Conservation (phyloP, 2,113 vertebrate species). For the Alligator sinensis region DNA sequence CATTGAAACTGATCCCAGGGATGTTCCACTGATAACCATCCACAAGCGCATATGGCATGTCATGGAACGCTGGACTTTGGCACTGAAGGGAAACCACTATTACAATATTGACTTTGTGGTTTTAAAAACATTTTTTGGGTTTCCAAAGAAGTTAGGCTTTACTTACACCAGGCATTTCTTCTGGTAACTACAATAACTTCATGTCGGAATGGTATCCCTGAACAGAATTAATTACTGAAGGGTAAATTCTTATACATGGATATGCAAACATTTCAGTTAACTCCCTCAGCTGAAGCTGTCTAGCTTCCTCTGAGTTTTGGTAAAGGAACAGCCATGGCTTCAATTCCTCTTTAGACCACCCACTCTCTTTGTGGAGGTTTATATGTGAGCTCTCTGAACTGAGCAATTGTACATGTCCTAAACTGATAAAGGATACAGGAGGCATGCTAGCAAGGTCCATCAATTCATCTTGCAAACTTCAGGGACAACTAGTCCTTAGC, state of each 20-base stretch:
- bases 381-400: background rate
- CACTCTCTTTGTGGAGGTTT: background rate
- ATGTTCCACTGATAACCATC: background rate
- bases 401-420: background rate
- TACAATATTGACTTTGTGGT: background rate
- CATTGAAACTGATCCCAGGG: background rate
- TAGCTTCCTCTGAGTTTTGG: background rate
- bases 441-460: background rate
- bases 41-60: fast-evolving
- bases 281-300: background rate
- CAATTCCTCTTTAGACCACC: background rate
- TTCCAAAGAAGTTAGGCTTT: background rate
- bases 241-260: background rate
- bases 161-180: background rate
- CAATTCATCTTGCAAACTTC: background rate
- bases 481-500: background rate
- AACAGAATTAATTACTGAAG: background rate
- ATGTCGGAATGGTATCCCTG: fast-evolving
- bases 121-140: background rate
- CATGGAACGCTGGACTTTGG: background rate
- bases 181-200: background rate
- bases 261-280: background rate
- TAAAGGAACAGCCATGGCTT: background rate
- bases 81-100: background rate
- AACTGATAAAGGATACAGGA: background rate